Conservation (phyloP, 2,797 vertebrate species). For the Botia kubotai region DNA sequence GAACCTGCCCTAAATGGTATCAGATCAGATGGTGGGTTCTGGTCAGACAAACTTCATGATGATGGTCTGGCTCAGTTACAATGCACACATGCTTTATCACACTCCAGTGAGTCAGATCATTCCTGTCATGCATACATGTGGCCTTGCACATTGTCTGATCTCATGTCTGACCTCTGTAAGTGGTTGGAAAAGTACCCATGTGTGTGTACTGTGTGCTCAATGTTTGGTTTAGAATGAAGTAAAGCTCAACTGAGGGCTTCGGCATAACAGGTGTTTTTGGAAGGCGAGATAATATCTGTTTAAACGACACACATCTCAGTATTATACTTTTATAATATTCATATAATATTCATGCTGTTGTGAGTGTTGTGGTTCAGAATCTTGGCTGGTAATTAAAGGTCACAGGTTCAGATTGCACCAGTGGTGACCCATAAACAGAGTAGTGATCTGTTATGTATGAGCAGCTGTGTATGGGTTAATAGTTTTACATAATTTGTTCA, state of each 20-base stretch:
- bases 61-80: too few species aligned
- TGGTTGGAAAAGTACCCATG: neutral
- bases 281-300: neutral
- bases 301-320: neutral
- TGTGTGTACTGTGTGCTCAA: neutral
- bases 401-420: neutral
- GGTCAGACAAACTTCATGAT: too few species aligned
- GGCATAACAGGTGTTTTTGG: neutral
- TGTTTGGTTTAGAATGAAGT: neutral
- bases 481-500: too few species aligned
- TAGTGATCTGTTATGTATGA: too few species aligned
- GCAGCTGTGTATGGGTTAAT: neutral
- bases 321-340: too few species aligned
- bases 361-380: neutral
- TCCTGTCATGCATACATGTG: constrained; percentile 1
- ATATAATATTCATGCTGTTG: neutral
- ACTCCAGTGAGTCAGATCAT: neutral
- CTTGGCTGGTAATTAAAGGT: neutral
- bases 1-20: too few species aligned
- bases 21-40: too few species aligned
- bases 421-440: neutral
- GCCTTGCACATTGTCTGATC: neutral
- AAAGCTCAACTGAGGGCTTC: constrained; percentile 3
- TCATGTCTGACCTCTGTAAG: neutral
- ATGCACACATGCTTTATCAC: neutral